Evolutionary conservation across 2,888 invertebrate genomes (phyloP), one percentile per base, ranked within the genome.

Genomic region (Camptogramma bilineatum): DNA sequence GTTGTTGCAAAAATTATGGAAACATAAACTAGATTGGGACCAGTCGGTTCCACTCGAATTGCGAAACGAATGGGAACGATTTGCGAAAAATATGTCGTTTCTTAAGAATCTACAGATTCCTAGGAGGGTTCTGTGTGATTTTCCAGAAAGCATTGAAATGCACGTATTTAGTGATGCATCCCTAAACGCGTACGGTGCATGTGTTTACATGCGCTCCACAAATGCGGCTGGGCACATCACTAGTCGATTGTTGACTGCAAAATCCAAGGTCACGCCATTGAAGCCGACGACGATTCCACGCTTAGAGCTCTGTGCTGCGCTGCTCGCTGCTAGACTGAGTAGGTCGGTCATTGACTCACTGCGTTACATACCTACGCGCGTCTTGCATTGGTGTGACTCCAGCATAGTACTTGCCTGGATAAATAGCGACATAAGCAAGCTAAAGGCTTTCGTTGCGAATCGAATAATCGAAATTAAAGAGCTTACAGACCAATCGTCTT

Each of bases 101-200:
- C 21, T 74, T 3, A 5, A 5, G 1, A 42, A 54, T 8, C 18
- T 77, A 16, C 44, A 68, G 16, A 63, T 76, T 9, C 70, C 75
- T 0, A 71, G 77, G 28, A 21, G 54, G 24, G 73, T 73, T 50
- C 8, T 75, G 7, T 60, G 73, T 42, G 63, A 73, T 9, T 59
- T 52, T 0, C 66, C 71, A 5, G 62, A 39, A 28, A 7, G 0
- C 1, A 66, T 75, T 4, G 76, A 79, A 62, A 18, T 82, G 8
- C 77, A 79, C 50, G 47, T 64, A 0, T 80, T 80, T 47, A 69
- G 73, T 21, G 79, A 79, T 46, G 75, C 79, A 0, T 77, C 77
- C 0, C 62, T 68, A 16, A 1, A 1, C 0, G 77, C 78, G 0
- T 77, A 73, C 19, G 79, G 77, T 0, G 73, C 77, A 3, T 79